Evolutionary conservation across 2,888 invertebrate species (phyloP), one percentile per base, ranked within the genome.

Genomic region (Scaptomyza tumidula): DNA sequence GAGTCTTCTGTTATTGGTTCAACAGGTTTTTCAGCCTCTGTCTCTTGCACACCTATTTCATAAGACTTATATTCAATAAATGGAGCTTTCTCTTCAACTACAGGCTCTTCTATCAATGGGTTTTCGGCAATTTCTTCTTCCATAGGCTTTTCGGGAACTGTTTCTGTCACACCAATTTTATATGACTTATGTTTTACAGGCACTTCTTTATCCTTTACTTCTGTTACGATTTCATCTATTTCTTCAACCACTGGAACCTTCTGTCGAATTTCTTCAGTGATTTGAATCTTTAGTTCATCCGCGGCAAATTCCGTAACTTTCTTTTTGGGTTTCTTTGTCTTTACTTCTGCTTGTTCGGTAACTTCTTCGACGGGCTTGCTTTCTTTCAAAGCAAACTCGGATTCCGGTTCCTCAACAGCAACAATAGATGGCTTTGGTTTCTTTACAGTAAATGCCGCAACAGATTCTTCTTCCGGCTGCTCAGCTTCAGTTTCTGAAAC

Each of bases 241-340:
- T 89, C 90, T 65, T 91, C 86, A 27, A 87, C 58, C 11, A 86
- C 54, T 35, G 84, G 77, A 24, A 74, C 35, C 50, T 85, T 85
- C 49, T 80, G 66, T 5, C 84, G 83, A 16, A 65, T 46, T 76
- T 88, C 88, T 64, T 92, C 91, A 0, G 75, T 73, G 10, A 90
- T 69, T n/a, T 79, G 68, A 7, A 91, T 84, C 31, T 90, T 90
- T 0, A 89, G 61, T 58, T 90, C 86, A n/a, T 88, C 84, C 16
- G 82, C 89, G 1, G 69, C 80, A 50, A 81, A 84, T 11, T 89
- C 88, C 52, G 82, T 83, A 0, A 72, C 71, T 54, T 88, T 89
- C 83, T 90, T 87, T 54, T 85, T 88, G 0, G 72, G 71, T 60
- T 84, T 89, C 66, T 90, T 91, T 41, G 82, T 81, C 69, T 80